Base-by-base conservation (phyloP, 2,113 vertebrate species). In the Apodemus speciosus region DNA sequence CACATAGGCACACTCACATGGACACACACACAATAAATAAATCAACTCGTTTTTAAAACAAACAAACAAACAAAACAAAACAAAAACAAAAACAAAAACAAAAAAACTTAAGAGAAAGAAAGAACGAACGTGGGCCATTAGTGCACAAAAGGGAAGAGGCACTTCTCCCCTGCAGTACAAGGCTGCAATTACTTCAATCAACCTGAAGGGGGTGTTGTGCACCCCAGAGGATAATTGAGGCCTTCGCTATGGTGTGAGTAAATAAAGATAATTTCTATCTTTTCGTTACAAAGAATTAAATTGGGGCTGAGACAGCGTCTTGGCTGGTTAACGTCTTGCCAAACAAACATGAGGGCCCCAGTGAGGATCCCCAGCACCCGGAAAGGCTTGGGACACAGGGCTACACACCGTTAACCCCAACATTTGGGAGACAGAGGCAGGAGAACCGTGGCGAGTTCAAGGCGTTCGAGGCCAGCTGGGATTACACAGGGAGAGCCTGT, bases 201-300 rank as follows among this genome's bases (percentile, higher is more conserved):
- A 11, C 72, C 77, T 32, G 25, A 60, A 88, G 68, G 14, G 64
- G 38, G 15, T 10, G 5, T 25, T 53, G 9, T 3, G n/a, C 11
- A 49, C 40, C 46, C 68, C 77, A 90, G 14, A 62, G 32, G 0
- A 71, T 56, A 56, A 89, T 3, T 2, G 62, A 88, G 66, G 51
- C 9, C 16, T 72, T 69, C 68, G 16, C 60, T 43, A 32, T 4
- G 18, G 4, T 35, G 53, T n/a, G 51, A 32, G 35, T 38, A 88
- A 79, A 91, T 49, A 56, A n/a, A 85, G 85, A 71, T 43, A 64
- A 87, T 21, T 84, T 79, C 23, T 51, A 38, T 60, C 60, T 62
- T 62, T 20, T 89, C 35, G 73, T 51, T 71, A 23, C 21, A 81
- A 87, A 87, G n/a, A 81, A 88, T 66, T 15, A 85, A 90, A 76